Evolutionary conservation across 92 coral and sea anemone species (phyloP).

Genomic region (Umimayanthus chanpuru): DNA sequence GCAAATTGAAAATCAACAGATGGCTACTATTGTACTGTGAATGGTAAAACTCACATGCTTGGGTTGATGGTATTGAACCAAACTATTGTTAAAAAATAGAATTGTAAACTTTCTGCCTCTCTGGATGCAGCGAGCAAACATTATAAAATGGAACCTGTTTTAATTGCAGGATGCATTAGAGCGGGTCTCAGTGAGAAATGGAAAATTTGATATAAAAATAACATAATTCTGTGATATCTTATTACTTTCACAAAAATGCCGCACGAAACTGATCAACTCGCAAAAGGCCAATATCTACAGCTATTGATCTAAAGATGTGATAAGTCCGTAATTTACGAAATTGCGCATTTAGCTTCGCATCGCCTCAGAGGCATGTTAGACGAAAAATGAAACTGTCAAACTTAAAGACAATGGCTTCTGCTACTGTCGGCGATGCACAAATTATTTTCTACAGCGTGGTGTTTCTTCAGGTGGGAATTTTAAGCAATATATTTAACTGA

Average conservation of each 20-base stretch:
- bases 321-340: neutral
- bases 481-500: neutral
- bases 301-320: neutral
- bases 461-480: neutral
- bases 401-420: neutral
- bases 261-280: neutral
- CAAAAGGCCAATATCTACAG: neutral
- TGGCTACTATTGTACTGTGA: conserved; percentile 6
- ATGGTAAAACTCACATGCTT: conserved; percentile 8
- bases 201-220: neutral
- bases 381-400: neutral
- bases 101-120: neutral
- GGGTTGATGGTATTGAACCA: neutral
- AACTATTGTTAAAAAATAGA: conserved; percentile 1
- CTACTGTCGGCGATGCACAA: neutral
- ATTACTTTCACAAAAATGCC: neutral
- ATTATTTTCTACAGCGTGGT: neutral
- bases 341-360: neutral
- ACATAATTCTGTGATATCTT: neutral
- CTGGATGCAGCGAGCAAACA: neutral
- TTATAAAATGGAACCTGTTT: neutral
- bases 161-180: conserved; percentile 5
- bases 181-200: neutral
- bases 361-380: neutral
- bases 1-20: conserved; percentile 10